Conservation (phyloP, 2,113 vertebrate species). For the Alosa alosa region DNA sequence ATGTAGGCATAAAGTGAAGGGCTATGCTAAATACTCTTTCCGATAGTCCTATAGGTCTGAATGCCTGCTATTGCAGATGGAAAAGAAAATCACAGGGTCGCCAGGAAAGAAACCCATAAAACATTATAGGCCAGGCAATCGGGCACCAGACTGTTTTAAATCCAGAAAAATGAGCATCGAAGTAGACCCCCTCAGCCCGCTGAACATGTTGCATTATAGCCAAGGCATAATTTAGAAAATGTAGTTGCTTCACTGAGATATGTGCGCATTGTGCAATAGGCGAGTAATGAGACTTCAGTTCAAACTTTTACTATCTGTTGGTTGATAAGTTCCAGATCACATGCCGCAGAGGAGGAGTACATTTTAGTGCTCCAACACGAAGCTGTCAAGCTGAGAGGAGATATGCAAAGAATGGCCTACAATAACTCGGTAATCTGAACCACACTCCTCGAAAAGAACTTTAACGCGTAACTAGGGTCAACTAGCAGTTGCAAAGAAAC, state of each 20-base stretch:
- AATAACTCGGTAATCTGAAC: not conserved
- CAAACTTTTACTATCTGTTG: not conserved
- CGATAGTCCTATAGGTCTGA: not conserved
- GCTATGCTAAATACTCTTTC: not conserved
- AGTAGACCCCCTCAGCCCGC: not conserved
- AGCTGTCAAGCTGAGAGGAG: not conserved
- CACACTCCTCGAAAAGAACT: not conserved
- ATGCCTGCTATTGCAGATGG: not conserved
- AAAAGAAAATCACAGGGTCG: not conserved
- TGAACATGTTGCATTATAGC: not conserved
- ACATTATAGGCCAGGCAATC: not conserved
- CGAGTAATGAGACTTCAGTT: not conserved
- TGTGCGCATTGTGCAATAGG: not conserved
- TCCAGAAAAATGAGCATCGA: not conserved
- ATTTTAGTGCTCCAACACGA: not conserved
- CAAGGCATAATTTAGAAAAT: not conserved
- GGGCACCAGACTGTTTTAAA: not conserved
- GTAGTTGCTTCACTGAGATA: not conserved
- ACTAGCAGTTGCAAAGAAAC: not conserved
- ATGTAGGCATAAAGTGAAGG: not conserved
- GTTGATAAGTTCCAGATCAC: conserved; percentile 6
- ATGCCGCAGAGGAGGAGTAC: not conserved
- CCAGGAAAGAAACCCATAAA: not conserved
- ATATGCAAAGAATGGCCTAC: not conserved
- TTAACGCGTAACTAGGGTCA: not conserved